Base-by-base conservation (phyloP, 2,113 vertebrate genomes). In the Baryphthengus martii region DNA sequence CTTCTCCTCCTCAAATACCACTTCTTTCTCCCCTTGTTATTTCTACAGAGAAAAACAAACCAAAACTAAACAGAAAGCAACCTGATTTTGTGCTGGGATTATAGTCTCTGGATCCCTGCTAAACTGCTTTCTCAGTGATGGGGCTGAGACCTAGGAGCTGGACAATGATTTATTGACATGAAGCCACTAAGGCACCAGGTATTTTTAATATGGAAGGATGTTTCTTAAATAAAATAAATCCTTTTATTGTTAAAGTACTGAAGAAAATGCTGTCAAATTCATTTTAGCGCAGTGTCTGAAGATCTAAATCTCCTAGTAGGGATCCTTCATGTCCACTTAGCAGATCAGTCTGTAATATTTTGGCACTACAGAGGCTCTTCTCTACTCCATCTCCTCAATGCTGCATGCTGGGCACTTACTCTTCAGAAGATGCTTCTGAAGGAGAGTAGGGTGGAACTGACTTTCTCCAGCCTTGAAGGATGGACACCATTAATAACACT, bases 281-380 rank as follows among this genome's bases (percentile, higher is more conserved):
- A 59, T 83, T 93, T 93, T 73, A 89, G 63, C 42, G 15, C 72
- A 86, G 29, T 24, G 20, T 91, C 67, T 83, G 87, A 91, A 77
- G 71, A 59, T 50, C 26, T 62, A 58, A 58, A 55, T 85, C 63
- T 91, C 63, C 62, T 66, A 53, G 37, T 62, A 78, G 63, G 39
- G n/a, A 39, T 76, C 42, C 80, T 83, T 91, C 71, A 49, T 50
- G 56, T 81, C 56, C 70, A 53, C 24, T 70, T 73, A 89, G 37
- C 40, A n/a, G 49, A 33, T n/a, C 35, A 58, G 40, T 21, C 42
- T 84, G 55, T 49, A 66, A 35, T 45, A 55, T 45, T 76, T 66
- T 58, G 59, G 42, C 26, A 25, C 45, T 39, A 58, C 42, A 7
- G 37, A 39, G 49, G 18, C 55, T 80, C 28, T 89, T 39, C 47